A percentile compares a stretch with the other conserved stretches of the same genome.
Evolutionary conservation across 2,888 invertebrate species (phyloP).

Genomic region (Amblyjoppa fuscipennis): DNA sequence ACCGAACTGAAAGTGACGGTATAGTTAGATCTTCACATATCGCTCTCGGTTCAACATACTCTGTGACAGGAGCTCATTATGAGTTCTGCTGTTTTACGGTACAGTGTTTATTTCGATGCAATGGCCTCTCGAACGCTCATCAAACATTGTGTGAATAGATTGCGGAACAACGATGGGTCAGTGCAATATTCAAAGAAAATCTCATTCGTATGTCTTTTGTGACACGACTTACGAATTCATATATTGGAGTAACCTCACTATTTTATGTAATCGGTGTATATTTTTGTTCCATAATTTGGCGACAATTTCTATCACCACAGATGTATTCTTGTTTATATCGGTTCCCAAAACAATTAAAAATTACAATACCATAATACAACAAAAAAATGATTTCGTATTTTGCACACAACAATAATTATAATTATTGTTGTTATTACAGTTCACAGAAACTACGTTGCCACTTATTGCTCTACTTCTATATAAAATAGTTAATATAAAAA

Average conservation of each 20-base stretch:
- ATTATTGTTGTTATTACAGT: no score
- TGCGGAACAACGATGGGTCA: conserved; percentile 65
- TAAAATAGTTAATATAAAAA: no score
- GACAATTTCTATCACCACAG: no score
- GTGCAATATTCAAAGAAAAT: conserved; percentile 12
- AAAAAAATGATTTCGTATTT: no score
- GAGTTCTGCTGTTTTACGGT: conserved; percentile 48
- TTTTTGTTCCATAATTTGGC: not conserved
- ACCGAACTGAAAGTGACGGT: not conserved
- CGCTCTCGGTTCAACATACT: conserved; percentile 3
- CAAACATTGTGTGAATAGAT: conserved; percentile 63
- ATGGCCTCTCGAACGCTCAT: conserved; percentile 74
- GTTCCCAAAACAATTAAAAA: no score
- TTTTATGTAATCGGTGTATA: conserved; percentile 70
- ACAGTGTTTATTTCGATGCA: conserved; percentile 28
- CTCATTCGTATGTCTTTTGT: not conserved
- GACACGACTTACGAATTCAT: not conserved
- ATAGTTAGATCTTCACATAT: not conserved
- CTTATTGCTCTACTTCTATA: no score
- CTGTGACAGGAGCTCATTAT: conserved; percentile 40
- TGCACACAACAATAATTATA: no score
- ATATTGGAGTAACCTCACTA: conserved; percentile 64
- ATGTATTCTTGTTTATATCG: no score
- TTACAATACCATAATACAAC: no score
- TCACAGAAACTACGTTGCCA: no score